Percentiles rank a stretch among this genome's conserved stretches.
These are phyloP conservation scores for Taurulus bubalis DNA, from an alignment of 2,113 vertebrate species.

Conservation along the genomic window DNA sequence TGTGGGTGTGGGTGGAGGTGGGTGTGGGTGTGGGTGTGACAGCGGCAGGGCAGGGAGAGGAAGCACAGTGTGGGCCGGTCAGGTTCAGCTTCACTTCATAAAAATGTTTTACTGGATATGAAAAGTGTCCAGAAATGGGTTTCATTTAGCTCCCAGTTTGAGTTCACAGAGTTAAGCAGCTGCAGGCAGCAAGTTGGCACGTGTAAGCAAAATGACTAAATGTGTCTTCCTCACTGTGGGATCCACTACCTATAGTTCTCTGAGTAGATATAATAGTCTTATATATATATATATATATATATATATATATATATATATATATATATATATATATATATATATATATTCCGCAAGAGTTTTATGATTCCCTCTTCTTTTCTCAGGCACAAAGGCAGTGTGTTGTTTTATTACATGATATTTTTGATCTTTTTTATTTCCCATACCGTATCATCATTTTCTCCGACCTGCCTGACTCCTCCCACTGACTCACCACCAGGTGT, in stretches of 20 bases:
- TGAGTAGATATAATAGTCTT: too few relatives aligned
- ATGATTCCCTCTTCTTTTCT: neutral
- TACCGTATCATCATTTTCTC: neutral
- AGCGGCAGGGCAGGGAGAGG: neutral
- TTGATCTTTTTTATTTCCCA: neutral
- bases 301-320: neutral
- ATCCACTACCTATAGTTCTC: too few relatives aligned
- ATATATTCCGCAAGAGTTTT: neutral
- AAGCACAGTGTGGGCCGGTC: neutral
- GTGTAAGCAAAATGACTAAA: neutral
- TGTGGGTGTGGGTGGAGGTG: too few relatives aligned
- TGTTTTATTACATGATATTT: neutral
- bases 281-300: too few relatives aligned
- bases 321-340: neutral
- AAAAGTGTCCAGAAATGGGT: neutral
- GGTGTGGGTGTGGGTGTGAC: neutral
- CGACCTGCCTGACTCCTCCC: conserved; percentile 1
- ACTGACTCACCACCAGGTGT: neutral
- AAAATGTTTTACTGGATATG: too few relatives aligned
- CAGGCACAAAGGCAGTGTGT: neutral
- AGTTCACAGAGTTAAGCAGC: too few relatives aligned
- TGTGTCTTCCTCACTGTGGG: neutral
- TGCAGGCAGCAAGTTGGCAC: neutral
- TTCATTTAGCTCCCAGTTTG: neutral
- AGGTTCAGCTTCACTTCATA: neutral